phyloP scores from a whole-genome alignment of 2,888 invertebrate species.

The Agrenia bidenticulata region DNA sequence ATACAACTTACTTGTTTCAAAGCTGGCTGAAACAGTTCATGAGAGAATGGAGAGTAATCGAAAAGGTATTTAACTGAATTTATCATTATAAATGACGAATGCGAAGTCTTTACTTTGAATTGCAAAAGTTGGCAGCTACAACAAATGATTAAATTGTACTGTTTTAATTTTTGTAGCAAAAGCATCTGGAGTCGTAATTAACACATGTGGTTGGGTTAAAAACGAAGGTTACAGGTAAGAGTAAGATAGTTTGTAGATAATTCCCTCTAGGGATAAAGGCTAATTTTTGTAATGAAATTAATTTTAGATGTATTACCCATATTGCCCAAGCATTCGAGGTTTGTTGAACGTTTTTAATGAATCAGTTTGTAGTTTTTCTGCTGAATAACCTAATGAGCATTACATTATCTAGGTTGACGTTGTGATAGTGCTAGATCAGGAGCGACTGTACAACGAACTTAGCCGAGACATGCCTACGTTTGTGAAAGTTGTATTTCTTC shows the following conservation, averaged over 20 bases:
- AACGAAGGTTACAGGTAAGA: conserved; percentile 75
- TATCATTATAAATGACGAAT: background rate
- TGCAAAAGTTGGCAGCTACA: too few relatives aligned
- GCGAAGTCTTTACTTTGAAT: too few relatives aligned
- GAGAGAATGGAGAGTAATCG: conserved; percentile 83
- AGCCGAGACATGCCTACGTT: conserved; percentile 89
- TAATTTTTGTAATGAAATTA: too few relatives aligned
- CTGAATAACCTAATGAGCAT: background rate
- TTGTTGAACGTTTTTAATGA: conserved; percentile 34
- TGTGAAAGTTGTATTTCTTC: conserved; percentile 86
- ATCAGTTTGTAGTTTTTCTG: background rate
- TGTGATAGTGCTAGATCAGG: conserved; percentile 93
- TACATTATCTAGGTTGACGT: conserved; percentile 66
- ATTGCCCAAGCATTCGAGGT: conserved; percentile 90
- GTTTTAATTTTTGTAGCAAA: conserved; percentile 64
- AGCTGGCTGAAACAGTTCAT: conserved; percentile 81
- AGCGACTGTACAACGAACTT: conserved; percentile 90
- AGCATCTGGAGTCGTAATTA: conserved; percentile 87
- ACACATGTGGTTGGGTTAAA: conserved; percentile 98
- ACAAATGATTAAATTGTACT: too few relatives aligned
- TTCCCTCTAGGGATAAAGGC: too few relatives aligned
- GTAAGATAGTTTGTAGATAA: too few relatives aligned
- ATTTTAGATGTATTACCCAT: conserved; percentile 67
- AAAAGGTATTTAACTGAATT: conserved; percentile 65
- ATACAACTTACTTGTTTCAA: conserved; percentile 78